Evolutionary conservation across 2,113 vertebrate genomes (phyloP).

Genomic region (Catharus bicknelli): DNA sequence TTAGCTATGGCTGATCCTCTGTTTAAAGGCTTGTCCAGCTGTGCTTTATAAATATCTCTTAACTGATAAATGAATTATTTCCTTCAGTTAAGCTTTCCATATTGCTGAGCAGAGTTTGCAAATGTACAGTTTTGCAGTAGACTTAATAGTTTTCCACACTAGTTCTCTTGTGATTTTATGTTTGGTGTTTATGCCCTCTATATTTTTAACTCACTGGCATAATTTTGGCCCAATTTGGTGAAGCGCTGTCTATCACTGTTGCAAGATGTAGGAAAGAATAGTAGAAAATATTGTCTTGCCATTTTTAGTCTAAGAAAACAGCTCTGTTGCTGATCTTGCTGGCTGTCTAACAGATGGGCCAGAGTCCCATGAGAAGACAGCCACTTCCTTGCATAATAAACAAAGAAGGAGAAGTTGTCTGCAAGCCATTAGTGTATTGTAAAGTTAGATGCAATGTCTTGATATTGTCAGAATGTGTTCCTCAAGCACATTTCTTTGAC

Average conservation of each 20-base stretch:
- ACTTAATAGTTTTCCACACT: not conserved
- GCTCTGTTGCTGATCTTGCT: slow-evolving; percentile 44
- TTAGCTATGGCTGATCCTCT: slow-evolving; percentile 5
- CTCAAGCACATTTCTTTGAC: slow-evolving; percentile 48
- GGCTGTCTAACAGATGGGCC: slow-evolving; percentile 57
- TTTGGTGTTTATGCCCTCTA: not conserved
- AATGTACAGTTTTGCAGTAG: not conserved
- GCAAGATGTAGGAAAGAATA: not conserved
- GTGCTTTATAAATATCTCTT: slow-evolving; percentile 48
- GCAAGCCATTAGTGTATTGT: slow-evolving; percentile 57
- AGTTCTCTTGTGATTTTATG: not conserved
- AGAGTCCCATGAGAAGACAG: slow-evolving; percentile 56
- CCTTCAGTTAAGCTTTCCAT: not conserved
- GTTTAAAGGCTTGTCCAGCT: slow-evolving; percentile 36
- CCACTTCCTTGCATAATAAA: slow-evolving; percentile 63
- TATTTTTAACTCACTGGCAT: not conserved
- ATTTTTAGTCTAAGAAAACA: slow-evolving; percentile 39
- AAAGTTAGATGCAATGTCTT: slow-evolving; percentile 50
- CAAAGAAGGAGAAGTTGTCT: slow-evolving; percentile 60
- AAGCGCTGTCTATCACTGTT: slow-evolving; percentile 2
- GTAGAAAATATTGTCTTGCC: slow-evolving; percentile 14
- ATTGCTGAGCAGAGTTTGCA: not conserved
- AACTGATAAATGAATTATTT: slow-evolving; percentile 47
- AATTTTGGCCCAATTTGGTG: not conserved
- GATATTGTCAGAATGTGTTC: slow-evolving; percentile 49